These are phyloP conservation scores for Leuciscus idus DNA, from an alignment of 2,113 vertebrate genomes.

Conservation along the genomic window DNA sequence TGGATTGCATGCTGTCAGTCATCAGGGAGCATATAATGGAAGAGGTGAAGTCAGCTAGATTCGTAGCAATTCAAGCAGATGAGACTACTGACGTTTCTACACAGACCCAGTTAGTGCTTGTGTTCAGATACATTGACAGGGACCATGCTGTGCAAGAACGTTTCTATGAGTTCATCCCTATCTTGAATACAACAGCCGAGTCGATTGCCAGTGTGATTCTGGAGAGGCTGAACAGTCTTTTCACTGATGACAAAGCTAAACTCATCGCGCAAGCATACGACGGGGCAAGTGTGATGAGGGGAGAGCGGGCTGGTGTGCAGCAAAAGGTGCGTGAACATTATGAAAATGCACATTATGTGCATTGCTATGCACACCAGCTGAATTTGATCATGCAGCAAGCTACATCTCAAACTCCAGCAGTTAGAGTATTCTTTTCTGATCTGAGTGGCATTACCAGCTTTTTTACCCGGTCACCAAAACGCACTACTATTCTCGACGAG, in stretches of 20 bases:
- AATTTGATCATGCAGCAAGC: conserved; percentile 26
- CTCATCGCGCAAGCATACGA: not conserved
- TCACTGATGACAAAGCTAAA: not conserved
- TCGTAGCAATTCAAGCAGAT: too few species aligned
- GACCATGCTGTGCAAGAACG: too few species aligned
- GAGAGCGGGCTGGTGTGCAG: not conserved
- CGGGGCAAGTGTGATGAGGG: not conserved
- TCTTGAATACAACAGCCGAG: not conserved
- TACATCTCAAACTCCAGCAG: not conserved
- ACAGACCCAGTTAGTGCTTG: too few species aligned
- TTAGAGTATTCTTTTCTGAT: not conserved
- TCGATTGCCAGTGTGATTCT: not conserved
- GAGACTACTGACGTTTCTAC: too few species aligned
- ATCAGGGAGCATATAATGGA: too few species aligned
- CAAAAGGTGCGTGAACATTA: conserved; percentile 4
- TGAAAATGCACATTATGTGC: not conserved
- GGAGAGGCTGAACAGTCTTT: not conserved
- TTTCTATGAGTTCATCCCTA: too few species aligned
- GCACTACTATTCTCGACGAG: not conserved
- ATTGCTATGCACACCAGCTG: conserved; percentile 5
- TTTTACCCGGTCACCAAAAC: not conserved
- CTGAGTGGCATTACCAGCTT: not conserved
- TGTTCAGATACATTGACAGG: too few species aligned
- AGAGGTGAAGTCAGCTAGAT: too few species aligned
- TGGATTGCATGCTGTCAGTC: too few species aligned